Evolutionary conservation across 2,797 vertebrate genomes (phyloP).

Genomic region (Melanotaenia maccullochi): DNA sequence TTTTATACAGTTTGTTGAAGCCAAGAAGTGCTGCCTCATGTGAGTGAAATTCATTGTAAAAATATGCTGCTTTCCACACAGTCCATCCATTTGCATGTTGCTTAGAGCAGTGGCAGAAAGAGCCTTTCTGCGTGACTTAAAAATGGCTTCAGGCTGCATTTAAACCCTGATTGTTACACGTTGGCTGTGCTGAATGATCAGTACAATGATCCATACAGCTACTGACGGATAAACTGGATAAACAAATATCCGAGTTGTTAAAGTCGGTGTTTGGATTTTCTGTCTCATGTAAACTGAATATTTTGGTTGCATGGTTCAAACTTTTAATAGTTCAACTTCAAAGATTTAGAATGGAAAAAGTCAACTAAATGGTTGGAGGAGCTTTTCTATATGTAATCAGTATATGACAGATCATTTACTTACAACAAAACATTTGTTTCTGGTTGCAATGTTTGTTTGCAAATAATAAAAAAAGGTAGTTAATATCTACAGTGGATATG

Average conservation of each 20-base stretch:
- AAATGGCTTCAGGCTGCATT: not conserved
- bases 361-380: not conserved
- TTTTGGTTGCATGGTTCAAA: not conserved
- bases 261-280: not conserved
- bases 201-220: not conserved
- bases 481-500: constrained; percentile 15
- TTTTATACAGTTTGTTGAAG: constrained; percentile 55
- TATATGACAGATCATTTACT: not conserved
- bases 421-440: not conserved
- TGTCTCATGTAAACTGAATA: not conserved
- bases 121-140: not conserved
- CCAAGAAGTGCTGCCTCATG: constrained; percentile 57
- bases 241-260: not conserved
- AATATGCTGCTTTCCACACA: not conserved
- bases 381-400: not conserved
- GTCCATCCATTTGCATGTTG: constrained; percentile 17
- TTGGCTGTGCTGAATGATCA: not conserved
- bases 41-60: constrained; percentile 52
- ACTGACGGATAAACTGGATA: not conserved
- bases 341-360: not conserved
- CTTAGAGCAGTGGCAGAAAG: constrained; percentile 2
- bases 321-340: not conserved
- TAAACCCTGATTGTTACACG: constrained; percentile 1
- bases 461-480: not conserved
- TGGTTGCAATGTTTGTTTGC: not conserved